Percentiles rank a stretch among this genome's conserved stretches.
These are phyloP conservation scores for Bilobella aurantiaca DNA, from an alignment of 1,140 invertebrate genomes.

Conservation along the genomic window DNA sequence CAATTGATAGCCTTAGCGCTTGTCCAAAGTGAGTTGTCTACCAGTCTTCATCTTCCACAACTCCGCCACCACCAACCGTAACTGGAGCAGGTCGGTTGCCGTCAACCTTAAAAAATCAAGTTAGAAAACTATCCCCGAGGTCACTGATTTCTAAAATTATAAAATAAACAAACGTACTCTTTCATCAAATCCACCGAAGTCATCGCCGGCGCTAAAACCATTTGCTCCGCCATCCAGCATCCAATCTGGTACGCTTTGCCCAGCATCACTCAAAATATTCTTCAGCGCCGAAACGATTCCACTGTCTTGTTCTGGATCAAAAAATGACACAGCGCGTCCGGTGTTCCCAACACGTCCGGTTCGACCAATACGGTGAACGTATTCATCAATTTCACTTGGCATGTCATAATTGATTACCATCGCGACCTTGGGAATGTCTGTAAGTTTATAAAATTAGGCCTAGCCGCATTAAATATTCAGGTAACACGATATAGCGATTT, in stretches of 20 bases:
- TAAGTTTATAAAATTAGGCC: constrained; percentile 36
- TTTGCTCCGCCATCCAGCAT: constrained; percentile 38
- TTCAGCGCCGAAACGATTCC: constrained; percentile 54
- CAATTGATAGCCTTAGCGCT: too few species aligned
- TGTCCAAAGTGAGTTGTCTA: neutral
- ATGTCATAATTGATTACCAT: constrained; percentile 90
- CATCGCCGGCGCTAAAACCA: constrained; percentile 31
- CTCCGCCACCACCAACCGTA: constrained; percentile 35
- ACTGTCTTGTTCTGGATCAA: constrained; percentile 53
- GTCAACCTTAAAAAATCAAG: neutral
- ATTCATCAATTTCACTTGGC: constrained; percentile 77
- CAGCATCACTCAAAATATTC: constrained; percentile 50
- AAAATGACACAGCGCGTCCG: constrained; percentile 82
- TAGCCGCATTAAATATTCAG: constrained; percentile 1
- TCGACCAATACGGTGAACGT: constrained; percentile 88
- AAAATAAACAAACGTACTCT: too few species aligned
- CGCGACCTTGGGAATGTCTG: constrained; percentile 67
- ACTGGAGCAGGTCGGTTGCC: constrained; percentile 39
- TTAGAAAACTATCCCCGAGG: neutral
- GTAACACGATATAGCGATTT: constrained; percentile 5
- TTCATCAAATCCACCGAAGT: constrained; percentile 1
- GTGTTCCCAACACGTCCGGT: constrained; percentile 87
- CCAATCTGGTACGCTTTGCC: constrained; percentile 42
- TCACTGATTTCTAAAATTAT: neutral
- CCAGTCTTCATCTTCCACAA: constrained; percentile 12